Evolutionary conservation across 2,113 vertebrate genomes (phyloP).

Genomic region (Stegastes partitus): DNA sequence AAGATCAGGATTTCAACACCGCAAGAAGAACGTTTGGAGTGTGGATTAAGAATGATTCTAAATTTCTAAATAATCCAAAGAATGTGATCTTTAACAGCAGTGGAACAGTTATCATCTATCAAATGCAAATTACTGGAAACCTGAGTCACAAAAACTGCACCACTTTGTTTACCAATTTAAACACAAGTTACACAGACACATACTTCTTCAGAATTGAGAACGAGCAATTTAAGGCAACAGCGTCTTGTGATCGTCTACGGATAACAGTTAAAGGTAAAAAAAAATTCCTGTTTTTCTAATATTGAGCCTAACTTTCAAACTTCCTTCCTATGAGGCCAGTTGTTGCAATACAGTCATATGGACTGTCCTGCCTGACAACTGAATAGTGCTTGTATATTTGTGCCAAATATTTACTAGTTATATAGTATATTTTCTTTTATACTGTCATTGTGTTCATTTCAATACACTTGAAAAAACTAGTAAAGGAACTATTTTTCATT

Average conservation of each 20-base stretch:
- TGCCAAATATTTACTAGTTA: no score
- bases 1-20: not conserved
- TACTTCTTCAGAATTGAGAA: slow-evolving; percentile 70
- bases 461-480: no score
- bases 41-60: slow-evolving; percentile 19
- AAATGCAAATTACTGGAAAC: slow-evolving; percentile 58
- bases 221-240: fast-evolving
- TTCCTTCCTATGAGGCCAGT: no score
- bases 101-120: fast-evolving
- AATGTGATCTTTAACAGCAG: slow-evolving; percentile 56
- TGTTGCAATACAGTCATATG: no score
- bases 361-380: no score
- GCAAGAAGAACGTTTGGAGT: fast-evolving
- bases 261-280: slow-evolving; percentile 63
- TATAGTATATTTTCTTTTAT: no score
- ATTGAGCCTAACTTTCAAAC: no score
- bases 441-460: no score
- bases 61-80: fast-evolving
- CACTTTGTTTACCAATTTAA: slow-evolving; percentile 53
- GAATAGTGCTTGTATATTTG: no score
- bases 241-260: not conserved
- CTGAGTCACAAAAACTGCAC: slow-evolving; percentile 62
- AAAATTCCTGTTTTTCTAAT: not conserved
- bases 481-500: no score
- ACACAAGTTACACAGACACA: fast-evolving